These are phyloP conservation scores for Eupleurogrammus muticus DNA, from an alignment of 2,797 vertebrate species.

Conservation along the genomic window DNA sequence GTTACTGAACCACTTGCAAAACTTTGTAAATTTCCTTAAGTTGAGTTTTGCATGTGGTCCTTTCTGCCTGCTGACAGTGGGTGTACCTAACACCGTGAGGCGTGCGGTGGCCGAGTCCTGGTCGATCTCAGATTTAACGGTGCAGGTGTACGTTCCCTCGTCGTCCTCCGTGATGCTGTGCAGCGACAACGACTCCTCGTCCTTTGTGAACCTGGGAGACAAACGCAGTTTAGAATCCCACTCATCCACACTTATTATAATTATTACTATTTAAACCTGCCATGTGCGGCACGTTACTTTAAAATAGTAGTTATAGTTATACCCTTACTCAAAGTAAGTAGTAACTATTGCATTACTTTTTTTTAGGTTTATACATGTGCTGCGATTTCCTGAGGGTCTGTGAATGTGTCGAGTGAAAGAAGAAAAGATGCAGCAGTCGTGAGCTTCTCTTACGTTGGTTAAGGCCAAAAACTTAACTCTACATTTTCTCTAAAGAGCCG, in stretches of 20 bases:
- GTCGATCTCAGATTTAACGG: slow-evolving; percentile 93
- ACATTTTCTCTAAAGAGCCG: no score
- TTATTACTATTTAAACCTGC: not conserved
- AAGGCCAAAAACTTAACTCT: no score
- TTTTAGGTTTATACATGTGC: no score
- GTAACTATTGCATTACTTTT: no score
- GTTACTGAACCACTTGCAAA: no score
- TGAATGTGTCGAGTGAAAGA: no score
- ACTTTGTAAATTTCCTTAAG: not conserved
- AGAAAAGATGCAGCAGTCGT: no score
- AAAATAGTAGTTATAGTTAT: no score
- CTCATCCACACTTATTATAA: not conserved
- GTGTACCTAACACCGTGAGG: slow-evolving; percentile 92
- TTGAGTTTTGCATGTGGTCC: not conserved
- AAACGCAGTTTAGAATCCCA: slow-evolving; percentile 11
- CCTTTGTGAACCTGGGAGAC: slow-evolving; percentile 88
- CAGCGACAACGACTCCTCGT: slow-evolving; percentile 90
- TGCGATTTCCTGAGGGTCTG: no score
- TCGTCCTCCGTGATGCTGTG: slow-evolving; percentile 89
- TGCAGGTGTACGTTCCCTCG: slow-evolving; percentile 92
- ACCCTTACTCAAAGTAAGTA: no score
- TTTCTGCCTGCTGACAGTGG: not conserved
- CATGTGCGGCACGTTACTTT: no score
- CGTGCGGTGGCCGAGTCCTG: slow-evolving; percentile 91
- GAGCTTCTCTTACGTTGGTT: no score